Conservation (phyloP, 2,113 vertebrate genomes). For the Sakesphorus luctuosus region DNA sequence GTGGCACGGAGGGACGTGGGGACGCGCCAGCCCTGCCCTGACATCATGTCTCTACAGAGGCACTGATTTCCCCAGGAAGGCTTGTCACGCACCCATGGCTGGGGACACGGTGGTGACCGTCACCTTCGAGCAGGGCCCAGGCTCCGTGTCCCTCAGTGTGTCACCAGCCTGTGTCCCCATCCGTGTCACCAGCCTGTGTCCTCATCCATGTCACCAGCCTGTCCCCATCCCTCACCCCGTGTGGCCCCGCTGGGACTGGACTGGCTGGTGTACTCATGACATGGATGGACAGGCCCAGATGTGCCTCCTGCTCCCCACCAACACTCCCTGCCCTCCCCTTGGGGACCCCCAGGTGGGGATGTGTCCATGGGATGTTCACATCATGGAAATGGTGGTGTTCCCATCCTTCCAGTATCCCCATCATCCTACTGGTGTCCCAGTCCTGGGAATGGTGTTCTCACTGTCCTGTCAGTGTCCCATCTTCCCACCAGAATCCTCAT, state of each 20-base stretch:
- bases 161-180: not conserved
- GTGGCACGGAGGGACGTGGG: not conserved
- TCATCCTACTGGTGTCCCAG: not conserved
- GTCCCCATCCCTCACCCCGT: fast-evolving
- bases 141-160: not conserved
- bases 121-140: fast-evolving
- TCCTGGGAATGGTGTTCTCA: not conserved
- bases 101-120: fast-evolving
- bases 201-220: too few relatives aligned
- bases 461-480: not conserved
- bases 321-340: not conserved
- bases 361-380: not conserved
- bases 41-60: not conserved
- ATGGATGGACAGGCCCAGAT: not conserved
- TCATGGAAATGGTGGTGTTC: not conserved
- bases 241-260: not conserved
- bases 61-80: not conserved
- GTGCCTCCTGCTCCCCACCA: not conserved
- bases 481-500: too few relatives aligned
- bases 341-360: not conserved
- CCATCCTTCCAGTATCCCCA: not conserved
- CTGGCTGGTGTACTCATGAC: not conserved
- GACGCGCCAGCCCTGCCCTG: not conserved
- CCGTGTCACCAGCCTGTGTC: not conserved
- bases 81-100: fast-evolving